phyloP scores from a whole-genome alignment of 2,113 vertebrate genomes.

The Carlito syrichta region DNA sequence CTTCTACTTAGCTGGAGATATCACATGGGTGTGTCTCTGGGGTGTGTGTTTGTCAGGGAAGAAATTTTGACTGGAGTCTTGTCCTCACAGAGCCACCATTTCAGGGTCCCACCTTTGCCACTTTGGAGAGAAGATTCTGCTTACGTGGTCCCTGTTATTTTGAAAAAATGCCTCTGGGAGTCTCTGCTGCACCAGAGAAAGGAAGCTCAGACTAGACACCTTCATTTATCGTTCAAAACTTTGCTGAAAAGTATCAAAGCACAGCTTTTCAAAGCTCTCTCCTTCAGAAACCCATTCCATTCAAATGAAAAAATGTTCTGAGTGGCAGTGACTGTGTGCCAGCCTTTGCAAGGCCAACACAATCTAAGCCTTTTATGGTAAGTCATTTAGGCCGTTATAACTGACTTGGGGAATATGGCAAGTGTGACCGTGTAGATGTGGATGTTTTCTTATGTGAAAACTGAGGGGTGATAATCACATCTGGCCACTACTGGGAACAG shows the following conservation, averaged over 20 bases:
- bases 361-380: background rate
- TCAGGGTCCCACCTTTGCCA: background rate
- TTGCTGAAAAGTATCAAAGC: background rate
- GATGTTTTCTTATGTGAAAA: background rate
- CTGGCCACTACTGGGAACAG: background rate
- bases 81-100: background rate
- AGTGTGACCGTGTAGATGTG: background rate
- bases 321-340: background rate
- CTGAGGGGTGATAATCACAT: background rate
- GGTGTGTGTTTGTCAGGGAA: background rate
- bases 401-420: background rate
- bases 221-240: background rate
- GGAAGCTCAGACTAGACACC: background rate
- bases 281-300: constrained; percentile 17
- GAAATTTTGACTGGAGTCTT: background rate
- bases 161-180: background rate
- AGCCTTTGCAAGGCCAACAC: background rate
- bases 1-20: background rate
- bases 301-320: background rate
- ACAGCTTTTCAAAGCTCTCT: background rate
- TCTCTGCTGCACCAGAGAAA: background rate
- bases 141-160: background rate
- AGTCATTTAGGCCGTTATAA: background rate
- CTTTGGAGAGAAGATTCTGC: background rate
- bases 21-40: background rate